A percentile compares a stretch with the other conserved stretches of the same genome.
Conservation (phyloP, 2,888 invertebrate genomes). For the Idaea biselata region DNA sequence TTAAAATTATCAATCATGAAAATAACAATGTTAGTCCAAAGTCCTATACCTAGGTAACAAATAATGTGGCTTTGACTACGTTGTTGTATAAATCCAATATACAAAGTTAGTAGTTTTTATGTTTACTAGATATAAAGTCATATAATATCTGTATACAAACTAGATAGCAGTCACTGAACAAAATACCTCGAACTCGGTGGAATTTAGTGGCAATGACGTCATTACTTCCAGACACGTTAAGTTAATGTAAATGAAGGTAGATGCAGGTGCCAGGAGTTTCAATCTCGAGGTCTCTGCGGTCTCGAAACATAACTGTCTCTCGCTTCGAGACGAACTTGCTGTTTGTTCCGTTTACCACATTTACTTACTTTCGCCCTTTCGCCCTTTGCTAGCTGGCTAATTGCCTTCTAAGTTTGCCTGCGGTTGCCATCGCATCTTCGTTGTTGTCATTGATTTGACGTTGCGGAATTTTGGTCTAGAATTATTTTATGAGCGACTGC, state of each 20-base stretch:
- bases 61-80: no score
- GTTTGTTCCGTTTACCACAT: not conserved
- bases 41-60: no score
- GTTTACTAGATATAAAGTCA: no score
- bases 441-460: not conserved
- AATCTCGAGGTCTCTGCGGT: slow-evolving; percentile 20
- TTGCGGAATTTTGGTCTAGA: not conserved
- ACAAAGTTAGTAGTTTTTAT: no score
- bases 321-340: not conserved
- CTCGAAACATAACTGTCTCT: slow-evolving; percentile 14
- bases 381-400: not conserved
- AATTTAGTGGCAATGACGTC: slow-evolving; percentile 1
- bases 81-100: no score
- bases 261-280: slow-evolving; percentile 41
- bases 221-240: slow-evolving; percentile 22
- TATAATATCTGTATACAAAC: not conserved
- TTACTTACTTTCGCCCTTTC: not conserved
- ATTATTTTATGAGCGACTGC: no score
- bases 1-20: no score
- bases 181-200: not conserved
- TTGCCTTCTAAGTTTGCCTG: not conserved
- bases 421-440: not conserved
- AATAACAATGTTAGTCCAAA: no score
- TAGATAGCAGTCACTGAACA: not conserved
- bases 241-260: slow-evolving; percentile 53